Evolutionary conservation across 2,888 invertebrate genomes (phyloP).

Genomic region (Eupithecia tripunctaria): DNA sequence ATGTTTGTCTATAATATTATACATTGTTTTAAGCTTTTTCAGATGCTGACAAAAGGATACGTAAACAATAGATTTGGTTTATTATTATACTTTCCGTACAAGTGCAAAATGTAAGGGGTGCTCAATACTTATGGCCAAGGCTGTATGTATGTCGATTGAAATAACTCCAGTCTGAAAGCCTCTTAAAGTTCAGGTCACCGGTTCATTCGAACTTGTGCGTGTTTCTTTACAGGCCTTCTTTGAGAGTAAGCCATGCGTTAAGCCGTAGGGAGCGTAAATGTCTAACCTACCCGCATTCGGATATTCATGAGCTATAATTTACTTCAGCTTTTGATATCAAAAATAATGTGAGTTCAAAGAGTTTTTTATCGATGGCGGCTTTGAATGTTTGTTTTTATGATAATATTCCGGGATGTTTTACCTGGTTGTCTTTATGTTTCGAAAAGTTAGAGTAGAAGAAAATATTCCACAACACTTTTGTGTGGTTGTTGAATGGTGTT

Average conservation of each 20-base stretch:
- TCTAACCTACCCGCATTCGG: slow-evolving; percentile 46
- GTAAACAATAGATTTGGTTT: too few species aligned
- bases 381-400: slow-evolving; percentile 18
- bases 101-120: too few species aligned
- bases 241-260: slow-evolving; percentile 65
- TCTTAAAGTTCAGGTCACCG: slow-evolving; percentile 53
- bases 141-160: background rate
- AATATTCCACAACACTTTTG: background rate
- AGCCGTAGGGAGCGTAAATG: slow-evolving; percentile 59
- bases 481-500: background rate
- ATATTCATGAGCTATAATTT: slow-evolving; percentile 46
- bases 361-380: slow-evolving; percentile 39
- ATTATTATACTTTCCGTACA: too few species aligned
- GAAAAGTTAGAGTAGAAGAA: background rate
- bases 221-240: slow-evolving; percentile 60
- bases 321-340: slow-evolving; percentile 44
- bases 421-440: background rate
- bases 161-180: background rate
- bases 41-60: too few species aligned
- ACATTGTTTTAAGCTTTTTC: too few species aligned
- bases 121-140: too few species aligned
- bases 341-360: slow-evolving; percentile 43
- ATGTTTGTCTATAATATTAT: too few species aligned
- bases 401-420: slow-evolving; percentile 12
- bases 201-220: slow-evolving; percentile 59